phyloP scores from a whole-genome alignment of 2,113 vertebrate genomes.

The Gopherus evgoodei region DNA sequence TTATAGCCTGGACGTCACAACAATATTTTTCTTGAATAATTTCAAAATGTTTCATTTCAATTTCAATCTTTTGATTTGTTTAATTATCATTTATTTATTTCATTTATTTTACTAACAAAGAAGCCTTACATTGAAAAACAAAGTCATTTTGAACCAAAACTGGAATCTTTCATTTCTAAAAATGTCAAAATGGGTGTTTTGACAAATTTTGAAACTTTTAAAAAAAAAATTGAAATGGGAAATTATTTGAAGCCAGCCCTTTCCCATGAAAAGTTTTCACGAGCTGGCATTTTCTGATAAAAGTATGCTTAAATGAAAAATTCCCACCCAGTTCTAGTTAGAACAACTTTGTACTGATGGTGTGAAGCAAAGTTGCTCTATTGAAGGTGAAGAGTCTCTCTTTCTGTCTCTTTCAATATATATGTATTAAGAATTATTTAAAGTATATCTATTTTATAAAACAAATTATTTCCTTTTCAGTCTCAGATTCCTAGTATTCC shows the following conservation, averaged over 20 bases:
- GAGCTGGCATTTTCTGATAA: not conserved
- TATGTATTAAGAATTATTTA: not conserved
- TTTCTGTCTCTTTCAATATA: not conserved
- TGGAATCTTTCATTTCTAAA: not conserved
- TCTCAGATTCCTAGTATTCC: not conserved
- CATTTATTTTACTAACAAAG: too few relatives aligned
- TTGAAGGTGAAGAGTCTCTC: not conserved
- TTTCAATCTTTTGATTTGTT: too few relatives aligned
- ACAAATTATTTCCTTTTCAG: not conserved
- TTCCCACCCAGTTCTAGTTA: not conserved
- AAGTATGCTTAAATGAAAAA: not conserved
- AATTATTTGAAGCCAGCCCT: not conserved
- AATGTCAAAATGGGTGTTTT: not conserved
- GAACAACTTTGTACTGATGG: accelerated
- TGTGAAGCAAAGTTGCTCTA: not conserved
- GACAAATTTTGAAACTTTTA: not conserved
- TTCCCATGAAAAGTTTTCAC: accelerated
- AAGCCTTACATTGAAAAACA: too few relatives aligned
- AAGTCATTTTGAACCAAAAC: too few relatives aligned
- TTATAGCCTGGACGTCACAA: too few relatives aligned
- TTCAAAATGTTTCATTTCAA: too few relatives aligned
- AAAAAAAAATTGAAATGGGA: not conserved
- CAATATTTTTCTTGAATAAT: too few relatives aligned
- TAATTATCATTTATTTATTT: too few relatives aligned
- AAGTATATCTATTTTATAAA: not conserved